A percentile compares a stretch with the other conserved stretches of the same genome.
phyloP scores from a whole-genome alignment of 2,113 vertebrate species.

The Pollachius pollachius region DNA sequence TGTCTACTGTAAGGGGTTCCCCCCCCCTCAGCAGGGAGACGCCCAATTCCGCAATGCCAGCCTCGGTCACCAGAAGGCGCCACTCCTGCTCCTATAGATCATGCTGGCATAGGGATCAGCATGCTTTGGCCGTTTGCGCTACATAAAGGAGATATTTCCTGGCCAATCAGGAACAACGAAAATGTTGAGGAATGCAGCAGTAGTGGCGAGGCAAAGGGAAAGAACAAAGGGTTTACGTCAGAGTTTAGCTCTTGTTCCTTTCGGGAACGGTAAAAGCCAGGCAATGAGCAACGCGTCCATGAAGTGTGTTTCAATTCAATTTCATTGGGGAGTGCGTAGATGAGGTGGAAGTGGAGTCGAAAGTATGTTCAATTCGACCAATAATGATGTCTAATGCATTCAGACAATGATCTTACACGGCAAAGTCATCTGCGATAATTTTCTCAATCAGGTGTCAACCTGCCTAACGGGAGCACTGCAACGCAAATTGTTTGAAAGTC shows the following conservation, averaged over 20 bases:
- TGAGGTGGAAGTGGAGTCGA: no score
- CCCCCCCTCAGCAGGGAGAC: slow-evolving; percentile 31
- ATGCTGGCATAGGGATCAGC: neutral
- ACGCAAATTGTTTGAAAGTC: slow-evolving; percentile 56
- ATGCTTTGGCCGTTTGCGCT: slow-evolving; percentile 36
- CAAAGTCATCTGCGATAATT: slow-evolving; percentile 55
- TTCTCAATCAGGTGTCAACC: slow-evolving; percentile 55
- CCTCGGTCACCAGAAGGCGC: slow-evolving; percentile 38
- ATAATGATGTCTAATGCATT: neutral
- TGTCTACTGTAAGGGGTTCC: slow-evolving; percentile 39
- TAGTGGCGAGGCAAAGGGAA: slow-evolving; percentile 6
- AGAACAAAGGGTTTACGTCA: slow-evolving; percentile 31
- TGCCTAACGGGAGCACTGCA: slow-evolving; percentile 30
- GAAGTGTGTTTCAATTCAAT: no score
- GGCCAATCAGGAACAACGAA: slow-evolving; percentile 37
- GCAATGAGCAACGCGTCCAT: no score
- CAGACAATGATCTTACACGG: slow-evolving; percentile 45
- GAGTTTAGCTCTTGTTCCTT: slow-evolving; percentile 19
- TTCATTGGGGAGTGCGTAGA: no score
- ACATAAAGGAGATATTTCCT: slow-evolving; percentile 29
- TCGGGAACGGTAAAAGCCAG: neutral
- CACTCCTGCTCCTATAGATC: slow-evolving; percentile 15
- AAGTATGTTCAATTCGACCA: no score
- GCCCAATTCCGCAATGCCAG: slow-evolving; percentile 17
- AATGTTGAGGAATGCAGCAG: slow-evolving; percentile 34